These are phyloP conservation scores for Lepidurus apus DNA, from an alignment of 1,140 invertebrate species.

Conservation along the genomic window DNA sequence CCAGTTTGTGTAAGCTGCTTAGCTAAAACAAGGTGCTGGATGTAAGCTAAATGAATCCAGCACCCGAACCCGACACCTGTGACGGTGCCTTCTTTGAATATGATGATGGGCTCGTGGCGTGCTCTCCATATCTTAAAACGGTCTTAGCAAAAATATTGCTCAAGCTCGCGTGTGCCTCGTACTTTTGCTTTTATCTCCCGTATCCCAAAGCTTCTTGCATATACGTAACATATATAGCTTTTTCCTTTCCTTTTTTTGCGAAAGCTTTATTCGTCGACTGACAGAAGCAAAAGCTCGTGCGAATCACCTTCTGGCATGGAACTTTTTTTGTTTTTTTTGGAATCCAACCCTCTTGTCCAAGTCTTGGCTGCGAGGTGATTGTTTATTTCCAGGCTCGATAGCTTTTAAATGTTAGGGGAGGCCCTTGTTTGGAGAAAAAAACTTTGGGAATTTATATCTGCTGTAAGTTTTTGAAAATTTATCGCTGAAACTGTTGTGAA, in stretches of 20 bases:
- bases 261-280: neutral
- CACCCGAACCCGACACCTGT: constrained; percentile 1
- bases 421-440: too few species aligned
- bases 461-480: too few species aligned
- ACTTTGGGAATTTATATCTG: too few species aligned
- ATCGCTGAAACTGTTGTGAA: too few species aligned
- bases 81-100: neutral
- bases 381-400: too few species aligned
- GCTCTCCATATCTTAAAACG: neutral
- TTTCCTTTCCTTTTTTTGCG: neutral
- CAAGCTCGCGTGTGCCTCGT: neutral
- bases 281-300: neutral
- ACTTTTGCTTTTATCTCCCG: neutral
- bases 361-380: too few species aligned
- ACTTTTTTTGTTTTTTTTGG: neutral
- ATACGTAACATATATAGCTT: neutral
- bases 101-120: neutral
- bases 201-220: neutral
- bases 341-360: neutral
- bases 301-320: neutral
- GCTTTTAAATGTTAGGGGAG: too few species aligned
- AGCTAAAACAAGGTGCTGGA: constrained; percentile 17
- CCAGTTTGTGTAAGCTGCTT: constrained; percentile 10
- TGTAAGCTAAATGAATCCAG: constrained; percentile 22
- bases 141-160: neutral